Evolutionary conservation across 2,113 vertebrate species (phyloP).

Genomic region (Entosphenus tridentatus): DNA sequence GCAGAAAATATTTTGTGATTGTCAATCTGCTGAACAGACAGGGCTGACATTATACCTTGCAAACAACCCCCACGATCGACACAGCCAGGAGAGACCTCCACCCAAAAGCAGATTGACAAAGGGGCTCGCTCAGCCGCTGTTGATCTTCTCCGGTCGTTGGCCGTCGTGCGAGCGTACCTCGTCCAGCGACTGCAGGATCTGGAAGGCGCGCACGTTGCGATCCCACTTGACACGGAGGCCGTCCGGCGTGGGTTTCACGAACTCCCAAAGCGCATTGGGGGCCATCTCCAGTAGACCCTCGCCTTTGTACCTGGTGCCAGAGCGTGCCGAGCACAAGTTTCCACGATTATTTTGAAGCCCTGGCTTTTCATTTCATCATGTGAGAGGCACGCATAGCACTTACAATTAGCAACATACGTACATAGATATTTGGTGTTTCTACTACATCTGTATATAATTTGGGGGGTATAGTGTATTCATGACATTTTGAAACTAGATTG

Average conservation of each 20-base stretch:
- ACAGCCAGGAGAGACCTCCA: neutral
- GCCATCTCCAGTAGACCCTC: constrained; percentile 36
- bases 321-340: too few species aligned
- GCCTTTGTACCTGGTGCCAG: constrained; percentile 39
- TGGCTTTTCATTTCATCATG: too few species aligned
- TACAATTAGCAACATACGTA: too few species aligned
- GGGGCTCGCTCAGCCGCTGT: too few species aligned
- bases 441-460: too few species aligned
- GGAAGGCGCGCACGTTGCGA: constrained; percentile 47
- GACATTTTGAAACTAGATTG: too few species aligned
- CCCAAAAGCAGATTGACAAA: neutral
- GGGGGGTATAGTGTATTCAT: too few species aligned
- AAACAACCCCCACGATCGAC: neutral
- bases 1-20: neutral
- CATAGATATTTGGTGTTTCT: too few species aligned
- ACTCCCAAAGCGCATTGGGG: constrained; percentile 43
- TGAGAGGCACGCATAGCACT: too few species aligned
- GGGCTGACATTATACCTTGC: neutral
- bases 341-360: too few species aligned
- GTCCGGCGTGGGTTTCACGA: constrained; percentile 41
- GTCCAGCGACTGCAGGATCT: constrained; percentile 38
- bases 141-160: too few species aligned
- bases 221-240: constrained; percentile 63
- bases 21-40: neutral
- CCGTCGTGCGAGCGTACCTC: constrained; percentile 26